Base-by-base conservation (phyloP, 2,888 invertebrate species). In the Cephus runcator region DNA sequence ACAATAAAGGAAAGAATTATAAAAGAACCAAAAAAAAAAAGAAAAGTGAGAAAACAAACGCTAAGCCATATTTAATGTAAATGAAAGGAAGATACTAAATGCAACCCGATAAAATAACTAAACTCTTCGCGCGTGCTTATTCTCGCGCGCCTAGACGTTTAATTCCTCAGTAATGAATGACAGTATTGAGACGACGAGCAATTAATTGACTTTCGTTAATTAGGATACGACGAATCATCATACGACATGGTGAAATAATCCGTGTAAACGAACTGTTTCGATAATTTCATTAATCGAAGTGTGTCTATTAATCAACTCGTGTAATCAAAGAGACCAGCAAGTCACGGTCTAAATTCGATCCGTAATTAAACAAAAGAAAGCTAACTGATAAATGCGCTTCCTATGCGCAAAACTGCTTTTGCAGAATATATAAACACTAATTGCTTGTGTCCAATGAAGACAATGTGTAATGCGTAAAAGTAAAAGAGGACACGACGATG, bases 1-100 rank as follows among this genome's bases (percentile, higher is more conserved):
- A 85, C 84, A 85, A 85, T 85, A 85, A 84, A 84, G 75, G 78
- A 82, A 71, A 71, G 31, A 71, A 34, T 31, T 31, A 33, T 34
- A 71, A 71, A 71, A 71, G 56, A 56, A 56, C 56, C 56, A 56
- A 56, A 56, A 56, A 40, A 40, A 6, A 40, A 40, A 6, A 56
- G 40, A 40, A 56, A 56, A 23, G 56, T 56, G 56, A 23, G 56
- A 56, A 56, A 56, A 56, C 56, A 56, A 56, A 56, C 23, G 56
- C 15, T 40, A 40, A 40, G 40, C 23, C 56, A 56, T 56, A 23
- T 56, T 56, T 23, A 56, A 56, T 23, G 23, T 56, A 56, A 23
- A 56, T 1, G 56, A 56, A 23, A 56, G 56, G 23, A 56, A 23
- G 56, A 56, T 56, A 56, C 56, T 56, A 56, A 56, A 23, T 23